A percentile compares a stretch with the other conserved stretches of the same genome.
Evolutionary conservation across 2,888 invertebrate species (phyloP).

Genomic region (Nomada flava): DNA sequence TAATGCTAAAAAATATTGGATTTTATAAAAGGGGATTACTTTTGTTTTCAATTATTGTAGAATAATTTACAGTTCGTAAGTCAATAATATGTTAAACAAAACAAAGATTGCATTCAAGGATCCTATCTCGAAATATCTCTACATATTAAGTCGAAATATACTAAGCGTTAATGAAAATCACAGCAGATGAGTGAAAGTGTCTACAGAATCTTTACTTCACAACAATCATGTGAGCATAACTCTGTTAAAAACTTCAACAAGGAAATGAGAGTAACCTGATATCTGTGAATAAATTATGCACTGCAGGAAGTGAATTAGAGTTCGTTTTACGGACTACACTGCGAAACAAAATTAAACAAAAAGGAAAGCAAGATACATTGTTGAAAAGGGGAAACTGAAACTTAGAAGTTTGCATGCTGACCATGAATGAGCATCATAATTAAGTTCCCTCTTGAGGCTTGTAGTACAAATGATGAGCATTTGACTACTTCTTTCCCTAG

Average conservation of each 20-base stretch:
- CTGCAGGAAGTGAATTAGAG: neutral
- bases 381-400: constrained; percentile 51
- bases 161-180: neutral
- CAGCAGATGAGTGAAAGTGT: neutral
- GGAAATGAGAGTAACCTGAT: neutral
- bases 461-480: constrained; percentile 78
- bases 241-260: neutral
- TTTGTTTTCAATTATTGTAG: neutral
- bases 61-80: neutral
- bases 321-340: neutral
- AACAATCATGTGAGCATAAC: neutral
- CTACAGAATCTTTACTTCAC: neutral
- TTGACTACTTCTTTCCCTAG: constrained; percentile 82
- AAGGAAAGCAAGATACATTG: constrained; percentile 22
- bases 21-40: neutral
- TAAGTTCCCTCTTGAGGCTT: constrained; percentile 74
- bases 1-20: neutral
- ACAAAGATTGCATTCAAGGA: neutral
- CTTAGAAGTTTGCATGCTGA: constrained; percentile 79
- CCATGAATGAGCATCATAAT: constrained; percentile 77
- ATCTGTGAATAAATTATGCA: neutral
- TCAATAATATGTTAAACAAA: neutral
- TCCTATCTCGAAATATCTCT: neutral
- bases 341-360: constrained; percentile 8
- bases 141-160: neutral